Evolutionary conservation across 2,797 vertebrate species (phyloP), one percentile per base, ranked within the genome.

Genomic region (Toxotes lorentzi): DNA sequence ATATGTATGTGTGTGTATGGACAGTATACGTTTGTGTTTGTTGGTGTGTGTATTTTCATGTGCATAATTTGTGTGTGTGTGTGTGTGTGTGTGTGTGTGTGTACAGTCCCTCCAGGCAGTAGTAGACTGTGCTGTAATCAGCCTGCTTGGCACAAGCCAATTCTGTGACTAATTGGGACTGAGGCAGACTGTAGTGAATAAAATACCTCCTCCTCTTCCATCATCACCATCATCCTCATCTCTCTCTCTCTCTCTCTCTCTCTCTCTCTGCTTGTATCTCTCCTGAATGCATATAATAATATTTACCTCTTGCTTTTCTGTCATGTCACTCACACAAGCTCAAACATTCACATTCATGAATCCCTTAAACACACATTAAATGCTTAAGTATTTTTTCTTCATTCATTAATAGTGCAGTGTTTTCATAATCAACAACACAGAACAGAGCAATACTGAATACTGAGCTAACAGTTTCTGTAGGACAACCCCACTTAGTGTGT

Each of bases 101-200:
- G 69, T 61, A 27, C 7, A 62, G 76, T 57, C 56, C 73, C 72
- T 80, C 41, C 59, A 64, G 83, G 88, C 85, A 50, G 62, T 48
- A 41, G 67, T 76, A 73, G 43, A 79, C 81, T 71, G 65, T 80
- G 70, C 82, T 82, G 82, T 82, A 80, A 91, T 88, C 82, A 81
- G 82, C 71, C 79, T 73, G 78, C 77, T 82, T 88, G 83, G 88
- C 67, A 72, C 65, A 79, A 76, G 69, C 84, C 82, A 85, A 80
- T 81, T 74, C 78, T 91, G 81, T 91, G 89, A 90, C 87, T 91
- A 91, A 92, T 84, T 85, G 83, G 81, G 73, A 87, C 63, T 74
- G 89, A 88, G 83, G 86, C 76, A 83, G 76, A 50, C 68, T 86
- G 81, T 83, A 87, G 82, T 73, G 71, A 88, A 90, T 84, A 80